Evolutionary conservation across 2,797 vertebrate species (phyloP).

Genomic region (Diglossa cyanea): DNA sequence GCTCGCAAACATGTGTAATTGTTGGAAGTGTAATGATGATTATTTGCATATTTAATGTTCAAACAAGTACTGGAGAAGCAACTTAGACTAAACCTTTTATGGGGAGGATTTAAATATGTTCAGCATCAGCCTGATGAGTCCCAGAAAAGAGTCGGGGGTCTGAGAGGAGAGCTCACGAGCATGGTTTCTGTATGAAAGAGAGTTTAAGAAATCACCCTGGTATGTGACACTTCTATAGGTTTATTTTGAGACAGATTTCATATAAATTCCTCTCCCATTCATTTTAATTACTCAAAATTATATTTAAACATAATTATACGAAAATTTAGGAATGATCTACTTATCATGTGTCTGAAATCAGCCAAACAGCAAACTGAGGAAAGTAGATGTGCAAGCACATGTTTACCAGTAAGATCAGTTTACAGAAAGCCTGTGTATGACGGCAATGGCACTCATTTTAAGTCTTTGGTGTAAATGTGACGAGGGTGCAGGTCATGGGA

Average conservation of each 20-base stretch:
- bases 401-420: conserved; percentile 16
- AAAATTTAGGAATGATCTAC: conserved; percentile 44
- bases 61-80: conserved; percentile 81
- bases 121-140: conserved; percentile 70
- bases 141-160: conserved; percentile 65
- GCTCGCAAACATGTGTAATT: conserved; percentile 86
- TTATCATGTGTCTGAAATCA: conserved; percentile 55
- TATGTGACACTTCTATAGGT: not conserved
- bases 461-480: not conserved
- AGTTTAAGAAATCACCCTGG: conserved; percentile 12
- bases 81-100: conserved; percentile 80
- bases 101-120: conserved; percentile 76
- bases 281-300: conserved; percentile 59
- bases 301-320: conserved; percentile 21
- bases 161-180: conserved; percentile 34
- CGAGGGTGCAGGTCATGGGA: not conserved
- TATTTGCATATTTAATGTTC: conserved; percentile 88
- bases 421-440: not conserved
- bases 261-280: conserved; percentile 44
- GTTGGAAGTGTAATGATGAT: conserved; percentile 86
- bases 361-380: conserved; percentile 16
- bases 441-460: not conserved
- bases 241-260: conserved; percentile 56
- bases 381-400: conserved; percentile 24
- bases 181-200: conserved; percentile 18